phyloP scores from a whole-genome alignment of 2,797 vertebrate genomes.

The Sebastes minor region DNA sequence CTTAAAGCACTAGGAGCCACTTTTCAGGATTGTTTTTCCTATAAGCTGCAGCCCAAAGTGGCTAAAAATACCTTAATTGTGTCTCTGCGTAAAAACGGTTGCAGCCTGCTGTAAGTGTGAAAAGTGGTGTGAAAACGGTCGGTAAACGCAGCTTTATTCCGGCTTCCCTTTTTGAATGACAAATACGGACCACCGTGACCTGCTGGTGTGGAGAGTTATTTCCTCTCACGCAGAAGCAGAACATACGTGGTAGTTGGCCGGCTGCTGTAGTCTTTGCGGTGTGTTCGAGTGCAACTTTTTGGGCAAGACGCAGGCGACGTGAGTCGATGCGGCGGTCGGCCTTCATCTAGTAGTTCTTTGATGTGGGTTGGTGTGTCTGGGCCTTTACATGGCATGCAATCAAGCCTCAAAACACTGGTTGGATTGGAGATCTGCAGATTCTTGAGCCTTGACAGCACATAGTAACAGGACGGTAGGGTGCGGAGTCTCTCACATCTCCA shows the following conservation, averaged over 20 bases:
- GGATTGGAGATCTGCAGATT: background rate
- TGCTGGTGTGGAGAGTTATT: too few species aligned
- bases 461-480: background rate
- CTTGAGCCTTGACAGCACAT: background rate
- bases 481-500: background rate
- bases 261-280: too few species aligned
- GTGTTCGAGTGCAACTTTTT: too few species aligned
- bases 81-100: background rate
- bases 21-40: background rate
- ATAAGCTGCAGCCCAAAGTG: background rate
- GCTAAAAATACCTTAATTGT: background rate
- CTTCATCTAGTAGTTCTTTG: too few species aligned
- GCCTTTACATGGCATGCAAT: background rate
- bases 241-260: too few species aligned
- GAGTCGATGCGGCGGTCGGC: rapidly evolving
- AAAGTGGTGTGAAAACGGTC: too few species aligned
- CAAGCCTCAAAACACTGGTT: background rate
- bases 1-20: background rate
- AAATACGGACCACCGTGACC: too few species aligned
- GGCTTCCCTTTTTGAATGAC: too few species aligned
- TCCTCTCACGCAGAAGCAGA: too few species aligned
- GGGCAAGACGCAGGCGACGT: too few species aligned
- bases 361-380: too few species aligned
- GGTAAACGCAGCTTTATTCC: rapidly evolving
- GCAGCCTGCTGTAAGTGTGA: too few species aligned